phyloP scores from a whole-genome alignment of 2,797 vertebrate species.

The Eulemur mongoz region DNA sequence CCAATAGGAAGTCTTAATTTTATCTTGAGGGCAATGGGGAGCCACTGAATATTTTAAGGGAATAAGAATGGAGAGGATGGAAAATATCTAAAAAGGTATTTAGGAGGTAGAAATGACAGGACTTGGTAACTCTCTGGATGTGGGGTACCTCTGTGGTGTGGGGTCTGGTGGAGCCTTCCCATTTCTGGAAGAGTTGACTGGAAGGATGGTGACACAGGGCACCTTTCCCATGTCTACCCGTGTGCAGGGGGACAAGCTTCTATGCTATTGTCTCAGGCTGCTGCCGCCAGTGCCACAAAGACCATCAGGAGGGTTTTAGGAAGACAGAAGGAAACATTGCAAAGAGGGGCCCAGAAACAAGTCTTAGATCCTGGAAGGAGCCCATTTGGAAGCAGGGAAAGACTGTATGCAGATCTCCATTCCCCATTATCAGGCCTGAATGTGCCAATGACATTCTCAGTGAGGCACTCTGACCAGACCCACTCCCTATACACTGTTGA shows the following conservation, averaged over 20 bases:
- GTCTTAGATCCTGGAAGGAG: neutral
- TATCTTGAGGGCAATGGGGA: neutral
- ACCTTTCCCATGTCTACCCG: rapidly evolving
- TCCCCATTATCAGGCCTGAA: neutral
- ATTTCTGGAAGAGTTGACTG: neutral
- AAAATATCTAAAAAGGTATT: neutral
- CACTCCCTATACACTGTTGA: rapidly evolving
- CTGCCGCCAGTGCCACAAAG: neutral
- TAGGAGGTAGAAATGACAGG: neutral
- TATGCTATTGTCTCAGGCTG: neutral
- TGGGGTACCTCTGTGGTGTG: neutral
- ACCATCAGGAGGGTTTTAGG: neutral
- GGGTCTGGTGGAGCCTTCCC: neutral
- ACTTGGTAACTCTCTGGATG: too few species aligned
- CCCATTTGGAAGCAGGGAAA: rapidly evolving
- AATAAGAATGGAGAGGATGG: neutral
- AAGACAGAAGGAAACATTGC: neutral
- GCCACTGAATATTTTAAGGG: neutral
- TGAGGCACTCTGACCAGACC: neutral
- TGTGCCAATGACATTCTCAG: neutral
- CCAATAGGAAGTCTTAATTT: neutral
- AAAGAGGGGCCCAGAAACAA: too few species aligned
- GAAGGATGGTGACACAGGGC: rapidly evolving
- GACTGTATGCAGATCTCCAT: neutral
- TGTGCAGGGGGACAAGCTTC: too few species aligned